Conservation (phyloP, 1,140 invertebrate genomes). For the Oppia nitens region DNA sequence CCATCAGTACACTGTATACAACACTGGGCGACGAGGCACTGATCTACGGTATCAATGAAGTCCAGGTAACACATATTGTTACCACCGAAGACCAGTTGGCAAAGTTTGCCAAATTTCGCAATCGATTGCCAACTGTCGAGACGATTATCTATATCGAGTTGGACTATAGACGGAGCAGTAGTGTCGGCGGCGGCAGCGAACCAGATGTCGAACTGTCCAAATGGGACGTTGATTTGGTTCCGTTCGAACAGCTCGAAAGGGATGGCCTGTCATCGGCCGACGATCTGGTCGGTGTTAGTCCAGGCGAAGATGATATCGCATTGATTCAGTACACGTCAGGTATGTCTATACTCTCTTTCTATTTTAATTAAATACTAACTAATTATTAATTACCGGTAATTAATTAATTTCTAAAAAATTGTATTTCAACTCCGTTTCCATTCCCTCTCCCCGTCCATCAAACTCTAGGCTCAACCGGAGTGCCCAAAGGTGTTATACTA, state of each 20-base stretch:
- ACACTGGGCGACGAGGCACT: conserved; percentile 90
- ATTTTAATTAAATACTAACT: background rate
- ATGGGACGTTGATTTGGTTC: conserved; percentile 45
- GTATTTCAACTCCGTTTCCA: background rate
- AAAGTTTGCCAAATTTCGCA: conserved; percentile 10
- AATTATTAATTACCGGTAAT: background rate
- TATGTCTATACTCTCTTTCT: conserved; percentile 64
- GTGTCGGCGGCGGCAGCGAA: background rate
- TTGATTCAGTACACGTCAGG: conserved; percentile 95
- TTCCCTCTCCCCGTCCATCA: background rate
- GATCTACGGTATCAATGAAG: conserved; percentile 85
- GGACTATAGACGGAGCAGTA: background rate
- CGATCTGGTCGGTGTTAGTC: conserved; percentile 25
- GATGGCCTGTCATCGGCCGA: conserved; percentile 31
- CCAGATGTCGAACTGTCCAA: background rate
- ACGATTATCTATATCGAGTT: conserved; percentile 15
- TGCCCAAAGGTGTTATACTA: conserved; percentile 16
- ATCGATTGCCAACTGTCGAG: background rate
- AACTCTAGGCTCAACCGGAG: conserved; percentile 9
- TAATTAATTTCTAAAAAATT: background rate
- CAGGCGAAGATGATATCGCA: conserved; percentile 44
- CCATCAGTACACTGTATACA: conserved; percentile 85
- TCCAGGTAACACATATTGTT: conserved; percentile 53
- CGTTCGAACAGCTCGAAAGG: conserved; percentile 40
- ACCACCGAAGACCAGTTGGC: conserved; percentile 24